Percentiles rank a stretch among this genome's conserved stretches.
phyloP scores from a whole-genome alignment of 2,888 invertebrate genomes.

The Sesia apiformis region DNA sequence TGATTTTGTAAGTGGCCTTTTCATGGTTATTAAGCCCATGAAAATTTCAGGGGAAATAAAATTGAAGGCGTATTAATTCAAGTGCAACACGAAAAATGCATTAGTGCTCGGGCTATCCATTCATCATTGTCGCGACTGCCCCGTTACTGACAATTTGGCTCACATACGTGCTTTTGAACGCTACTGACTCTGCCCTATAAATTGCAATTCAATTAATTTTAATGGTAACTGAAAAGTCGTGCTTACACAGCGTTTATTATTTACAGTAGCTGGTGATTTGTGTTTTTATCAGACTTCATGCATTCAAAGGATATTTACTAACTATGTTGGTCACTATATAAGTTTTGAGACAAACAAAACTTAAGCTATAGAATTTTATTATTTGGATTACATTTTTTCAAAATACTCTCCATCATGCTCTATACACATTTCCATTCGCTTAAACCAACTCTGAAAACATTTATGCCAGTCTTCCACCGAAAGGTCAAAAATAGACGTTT shows the following conservation, averaged over 20 bases:
- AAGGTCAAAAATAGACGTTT: no score
- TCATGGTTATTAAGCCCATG: constrained; percentile 36
- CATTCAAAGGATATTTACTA: no score
- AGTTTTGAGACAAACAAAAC: no score
- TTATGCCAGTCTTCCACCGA: no score
- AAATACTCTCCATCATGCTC: no score
- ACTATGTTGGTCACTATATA: no score
- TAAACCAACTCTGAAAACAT: no score
- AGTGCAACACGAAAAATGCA: constrained; percentile 75
- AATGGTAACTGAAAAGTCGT: background rate
- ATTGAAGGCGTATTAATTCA: constrained; percentile 62
- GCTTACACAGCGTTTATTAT: background rate
- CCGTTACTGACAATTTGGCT: constrained; percentile 6
- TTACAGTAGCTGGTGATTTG: no score
- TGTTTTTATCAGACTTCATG: no score
- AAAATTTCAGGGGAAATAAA: constrained; percentile 18
- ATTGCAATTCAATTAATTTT: background rate
- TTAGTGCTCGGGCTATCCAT: constrained; percentile 48
- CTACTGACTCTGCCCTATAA: background rate
- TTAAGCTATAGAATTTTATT: no score
- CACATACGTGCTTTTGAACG: background rate
- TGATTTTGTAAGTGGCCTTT: constrained; percentile 11
- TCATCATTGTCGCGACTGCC: constrained; percentile 47
- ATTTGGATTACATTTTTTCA: no score
- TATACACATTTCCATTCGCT: no score